Evolutionary conservation across 1,140 invertebrate species (phyloP), one percentile per base, ranked within the genome.

Genomic region (Bombus cullumanus): DNA sequence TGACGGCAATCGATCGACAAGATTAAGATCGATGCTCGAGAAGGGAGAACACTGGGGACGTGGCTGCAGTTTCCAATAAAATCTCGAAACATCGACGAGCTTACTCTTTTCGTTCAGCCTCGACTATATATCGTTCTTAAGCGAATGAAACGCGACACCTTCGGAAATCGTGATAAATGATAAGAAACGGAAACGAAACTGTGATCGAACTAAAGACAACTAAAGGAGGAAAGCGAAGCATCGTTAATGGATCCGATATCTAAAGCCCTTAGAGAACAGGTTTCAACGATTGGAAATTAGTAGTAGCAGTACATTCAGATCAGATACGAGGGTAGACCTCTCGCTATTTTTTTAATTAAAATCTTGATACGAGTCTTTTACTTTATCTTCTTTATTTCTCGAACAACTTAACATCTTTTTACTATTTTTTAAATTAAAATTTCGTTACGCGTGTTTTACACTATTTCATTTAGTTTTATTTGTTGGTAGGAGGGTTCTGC

Each of bases 151-250:
- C 34, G 53, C 22, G 66, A 79, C 68, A 80, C 53, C 66, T 57
- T 47, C 25, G 64, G 31, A 73, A 85, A 85, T 85, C 53, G 83
- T 85, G 83, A 85, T 85, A 80, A 85, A 85, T 73, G 83, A 85
- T 72, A 69, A 43, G 72, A 47, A 41, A 83, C 69, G 28, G 39
- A 37, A 43, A 53, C 8, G 34, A 25, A 69, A 22, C 28, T 41
- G 28, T 12, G 53, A 57, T n/a, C 10, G 18, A 81, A 53, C 25
- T 12, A 15, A 37, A 37, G 1, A 31, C 10, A 34, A 75, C 73
- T 57, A 64, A 34, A 28, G 9, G 4, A 37, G 66, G 71, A 39
- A 28, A 12, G 15, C 31, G 28, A 25, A 15, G 59, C 22, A 57
- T 74, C 39, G 34, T 25, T n/a, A n/a, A 53, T 53, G 37, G 53